Evolutionary conservation across 2,888 invertebrate genomes (phyloP), one percentile per base, ranked within the genome.

Genomic region (Dolomedes plantarius): DNA sequence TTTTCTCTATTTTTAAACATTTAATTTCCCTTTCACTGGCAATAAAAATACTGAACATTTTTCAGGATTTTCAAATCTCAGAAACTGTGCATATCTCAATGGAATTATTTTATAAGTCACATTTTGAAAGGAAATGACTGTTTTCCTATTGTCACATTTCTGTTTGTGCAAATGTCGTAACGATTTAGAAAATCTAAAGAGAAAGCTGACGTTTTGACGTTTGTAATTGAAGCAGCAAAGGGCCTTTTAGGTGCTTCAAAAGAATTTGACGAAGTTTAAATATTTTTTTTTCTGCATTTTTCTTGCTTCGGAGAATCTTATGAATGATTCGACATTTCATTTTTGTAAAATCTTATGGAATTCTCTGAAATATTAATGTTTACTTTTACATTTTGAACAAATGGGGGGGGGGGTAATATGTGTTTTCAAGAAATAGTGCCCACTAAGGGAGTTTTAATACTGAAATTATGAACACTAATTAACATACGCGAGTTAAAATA

Each of bases 21-120:
- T 65, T 75, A 41, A 64, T 69, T 77, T 68, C 56, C 28, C 69
- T 77, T 68, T 56, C 56, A 77, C 56, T n/a, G 28, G 67, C 65
- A 29, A 27, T 36, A 9, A 5, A 36, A 7, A 36, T 7, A 36
- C 36, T 7, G 50, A 9, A n/a, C 1, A 3, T 50, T 50, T 50
- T 16, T n/a, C n/a, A 19, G 23, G 50, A n/a, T 16, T 16, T 50
- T 50, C 5, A 50, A 50, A 50, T 36, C 36, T 7, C 6, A 9
- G 9, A 36, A 36, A 7, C 16, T 0, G n/a, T 19, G 50, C 16
- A 50, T 1, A 16, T 50, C 23, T 50, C 13, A 50, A 16, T 50
- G 23, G 50, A 50, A 19, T 50, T 19, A 50, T 50, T 6, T 50
- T 50, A n/a, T 50, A 41, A 31, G 28, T 13, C 28, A 31, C 2